Conservation (phyloP, 2,888 invertebrate species). For the Cephalotes varians region DNA sequence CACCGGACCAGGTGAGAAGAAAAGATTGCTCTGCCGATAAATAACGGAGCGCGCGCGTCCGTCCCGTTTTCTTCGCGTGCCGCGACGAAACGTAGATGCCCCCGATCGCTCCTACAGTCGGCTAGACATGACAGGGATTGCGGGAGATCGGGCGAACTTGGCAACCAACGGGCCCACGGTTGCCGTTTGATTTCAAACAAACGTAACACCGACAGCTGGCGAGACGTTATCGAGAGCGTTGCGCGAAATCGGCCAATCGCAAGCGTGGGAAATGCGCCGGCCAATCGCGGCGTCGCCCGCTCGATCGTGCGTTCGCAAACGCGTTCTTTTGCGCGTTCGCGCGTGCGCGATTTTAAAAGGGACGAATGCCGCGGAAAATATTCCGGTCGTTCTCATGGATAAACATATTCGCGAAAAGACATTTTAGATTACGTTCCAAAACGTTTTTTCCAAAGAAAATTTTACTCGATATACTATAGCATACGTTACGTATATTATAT, state of each 20-base stretch:
- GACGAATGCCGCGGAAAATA: no score
- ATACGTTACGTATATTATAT: no score
- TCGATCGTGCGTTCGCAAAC: conserved; percentile 4
- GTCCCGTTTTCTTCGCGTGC: conserved; percentile 43
- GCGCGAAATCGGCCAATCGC: conserved; percentile 75
- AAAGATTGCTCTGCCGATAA: conserved; percentile 17
- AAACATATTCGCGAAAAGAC: no score
- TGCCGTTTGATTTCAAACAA: conserved; percentile 82
- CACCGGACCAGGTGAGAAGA: conserved; percentile 1
- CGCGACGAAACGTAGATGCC: conserved; percentile 43
- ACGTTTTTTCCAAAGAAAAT: no score
- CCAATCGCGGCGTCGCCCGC: neutral
- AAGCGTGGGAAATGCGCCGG: conserved; percentile 30
- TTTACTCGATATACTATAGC: no score
- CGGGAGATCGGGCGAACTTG: conserved; percentile 70
- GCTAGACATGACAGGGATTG: conserved; percentile 73
- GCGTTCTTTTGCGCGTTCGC: neutral
- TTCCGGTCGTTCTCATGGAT: no score
- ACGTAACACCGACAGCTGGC: conserved; percentile 80
- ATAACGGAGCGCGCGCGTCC: conserved; percentile 45
- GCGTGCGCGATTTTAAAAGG: no score
- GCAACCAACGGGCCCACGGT: conserved; percentile 78
- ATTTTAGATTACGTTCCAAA: no score
- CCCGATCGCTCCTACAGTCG: conserved; percentile 55
- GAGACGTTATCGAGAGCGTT: conserved; percentile 78